These are phyloP conservation scores for Leuciscus idus DNA, from an alignment of 2,113 vertebrate genomes.

Conservation along the genomic window DNA sequence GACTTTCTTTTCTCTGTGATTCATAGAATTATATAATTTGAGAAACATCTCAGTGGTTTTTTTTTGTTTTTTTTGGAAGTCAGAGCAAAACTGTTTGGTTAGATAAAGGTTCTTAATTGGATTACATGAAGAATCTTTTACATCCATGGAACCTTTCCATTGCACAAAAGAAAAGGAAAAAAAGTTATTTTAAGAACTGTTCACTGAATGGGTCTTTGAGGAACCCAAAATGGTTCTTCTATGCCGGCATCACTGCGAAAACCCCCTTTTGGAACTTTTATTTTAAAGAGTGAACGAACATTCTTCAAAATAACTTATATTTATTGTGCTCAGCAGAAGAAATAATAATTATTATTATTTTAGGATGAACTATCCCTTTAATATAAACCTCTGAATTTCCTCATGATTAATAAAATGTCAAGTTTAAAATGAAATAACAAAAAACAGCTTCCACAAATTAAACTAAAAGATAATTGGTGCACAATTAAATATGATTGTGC, in stretches of 20 bases:
- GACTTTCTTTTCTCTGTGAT: background rate
- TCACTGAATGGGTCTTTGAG: too few species aligned
- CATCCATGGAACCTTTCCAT: too few species aligned
- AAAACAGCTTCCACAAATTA: conserved; percentile 27
- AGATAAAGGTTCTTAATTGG: background rate
- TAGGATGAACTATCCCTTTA: background rate
- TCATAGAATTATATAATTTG: background rate
- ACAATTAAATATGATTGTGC: conserved; percentile 49
- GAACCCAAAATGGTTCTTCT: too few species aligned
- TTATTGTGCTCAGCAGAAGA: background rate
- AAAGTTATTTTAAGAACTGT: too few species aligned
- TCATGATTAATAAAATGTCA: background rate
- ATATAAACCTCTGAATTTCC: background rate
- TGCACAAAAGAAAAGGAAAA: too few species aligned
- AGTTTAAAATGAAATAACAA: conserved; percentile 15
- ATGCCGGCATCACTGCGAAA: too few species aligned
- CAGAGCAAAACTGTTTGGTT: background rate
- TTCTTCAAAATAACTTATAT: background rate
- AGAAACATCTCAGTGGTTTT: too few species aligned
- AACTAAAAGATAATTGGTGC: conserved; percentile 37
- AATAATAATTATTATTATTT: background rate
- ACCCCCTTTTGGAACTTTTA: too few species aligned
- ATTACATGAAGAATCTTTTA: too few species aligned
- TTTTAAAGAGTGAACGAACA: too few species aligned
- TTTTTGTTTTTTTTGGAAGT: background rate